Conservation (phyloP, 2,797 vertebrate genomes). For the Pseudotriccus pelzelni region DNA sequence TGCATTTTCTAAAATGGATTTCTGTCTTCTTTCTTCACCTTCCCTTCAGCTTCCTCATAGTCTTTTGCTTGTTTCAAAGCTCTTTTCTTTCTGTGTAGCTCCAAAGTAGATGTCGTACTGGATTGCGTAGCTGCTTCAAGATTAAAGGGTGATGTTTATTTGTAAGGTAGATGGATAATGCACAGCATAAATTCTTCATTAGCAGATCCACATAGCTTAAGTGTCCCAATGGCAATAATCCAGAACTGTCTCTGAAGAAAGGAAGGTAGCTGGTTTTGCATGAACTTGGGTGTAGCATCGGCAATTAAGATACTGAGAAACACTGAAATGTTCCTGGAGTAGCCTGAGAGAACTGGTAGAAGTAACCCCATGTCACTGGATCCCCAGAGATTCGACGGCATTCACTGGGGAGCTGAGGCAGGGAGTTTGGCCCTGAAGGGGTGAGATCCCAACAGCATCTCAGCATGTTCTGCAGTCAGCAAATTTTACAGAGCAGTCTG, state of each 20-base stretch:
- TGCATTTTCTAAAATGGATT: neutral
- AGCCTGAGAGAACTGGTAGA: neutral
- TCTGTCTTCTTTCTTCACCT: neutral
- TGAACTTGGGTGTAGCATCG: neutral
- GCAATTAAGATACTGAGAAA: neutral
- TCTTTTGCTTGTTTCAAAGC: neutral
- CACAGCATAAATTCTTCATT: neutral
- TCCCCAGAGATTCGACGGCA: neutral
- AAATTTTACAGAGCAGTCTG: neutral
- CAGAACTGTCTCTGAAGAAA: neutral
- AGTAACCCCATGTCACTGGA: neutral
- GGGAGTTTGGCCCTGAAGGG: neutral
- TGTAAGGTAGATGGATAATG: neutral
- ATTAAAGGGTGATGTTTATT: neutral
- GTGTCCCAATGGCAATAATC: neutral
- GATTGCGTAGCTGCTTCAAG: neutral
- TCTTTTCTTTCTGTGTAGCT: neutral
- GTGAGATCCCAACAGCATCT: neutral
- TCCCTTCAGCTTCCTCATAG: neutral
- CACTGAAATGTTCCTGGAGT: neutral
- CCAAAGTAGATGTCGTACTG: neutral
- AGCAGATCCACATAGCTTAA: neutral
- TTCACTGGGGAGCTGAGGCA: neutral
- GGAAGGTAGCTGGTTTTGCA: neutral
- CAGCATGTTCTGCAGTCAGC: neutral